Evolutionary conservation across 2,797 vertebrate species (phyloP), one percentile per base, ranked within the genome.

Genomic region (Rhadinocentrus ornatus): DNA sequence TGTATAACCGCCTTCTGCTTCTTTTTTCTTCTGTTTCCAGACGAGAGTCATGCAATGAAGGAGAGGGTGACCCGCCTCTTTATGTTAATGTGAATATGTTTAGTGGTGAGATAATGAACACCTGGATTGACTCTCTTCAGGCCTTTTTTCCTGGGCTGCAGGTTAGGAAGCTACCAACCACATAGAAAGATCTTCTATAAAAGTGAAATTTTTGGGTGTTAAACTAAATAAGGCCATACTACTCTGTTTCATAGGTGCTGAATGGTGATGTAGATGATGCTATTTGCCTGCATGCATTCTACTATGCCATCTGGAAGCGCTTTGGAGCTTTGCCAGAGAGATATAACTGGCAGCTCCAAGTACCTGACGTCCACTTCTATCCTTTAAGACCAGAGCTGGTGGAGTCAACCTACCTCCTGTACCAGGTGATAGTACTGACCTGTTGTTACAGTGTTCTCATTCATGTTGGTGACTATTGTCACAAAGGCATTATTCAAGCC

Each of bases 31-130:
- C 16, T 44, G 54, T 27, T 29, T 11, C 34, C 85, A 99, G 98
- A 1, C 93, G 98, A 70, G 97, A 97, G 89, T 96, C 95, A 3
- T 99, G 98, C 83, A 99, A 99, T 6, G 97, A 99, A 86, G 98
- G 98, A 3, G 97, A 98, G 55, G 98, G 98, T 0, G 98, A 99
- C 86, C 97, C 98, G 1, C 98, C 98, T 1, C 93, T 99, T 0
- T 99, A 99, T 0, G 97, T 99, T 35, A 99, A 99, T 0, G 97
- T 99, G 15, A 99, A 99, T 92, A 99, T 99, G 98, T 96, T 97
- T 90, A 99, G 93, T 0, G 98, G 98, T 5, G 97, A 98, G 88
- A 96, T 99, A 77, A 96, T 99, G 96, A 99, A 99, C 94, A 99
- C 98, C 0, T 99, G 98, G 98, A 98, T 99, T 0, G 98, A 99